These are phyloP conservation scores for Vollenhovia emeryi DNA, from an alignment of 1,140 invertebrate species.

Conservation along the genomic window DNA sequence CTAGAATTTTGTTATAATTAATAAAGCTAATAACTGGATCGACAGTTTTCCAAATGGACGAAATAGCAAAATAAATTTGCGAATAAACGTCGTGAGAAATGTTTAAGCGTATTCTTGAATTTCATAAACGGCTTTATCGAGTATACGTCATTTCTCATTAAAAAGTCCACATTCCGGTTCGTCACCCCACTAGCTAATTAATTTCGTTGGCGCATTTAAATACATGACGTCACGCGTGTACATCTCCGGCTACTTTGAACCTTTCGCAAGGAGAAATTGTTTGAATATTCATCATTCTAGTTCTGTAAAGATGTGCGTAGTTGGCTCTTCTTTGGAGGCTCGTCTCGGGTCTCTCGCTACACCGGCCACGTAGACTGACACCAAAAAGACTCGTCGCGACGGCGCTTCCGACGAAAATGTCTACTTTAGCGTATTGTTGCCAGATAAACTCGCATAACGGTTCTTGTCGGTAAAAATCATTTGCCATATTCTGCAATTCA, in stretches of 20 bases:
- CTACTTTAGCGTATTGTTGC: background rate
- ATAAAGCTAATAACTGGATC: background rate
- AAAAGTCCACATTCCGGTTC: background rate
- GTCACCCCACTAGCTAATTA: background rate
- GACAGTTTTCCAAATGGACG: too few species aligned
- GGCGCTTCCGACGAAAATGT: conserved; percentile 1
- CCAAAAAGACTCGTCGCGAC: background rate
- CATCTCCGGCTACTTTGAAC: background rate
- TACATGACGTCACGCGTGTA: background rate
- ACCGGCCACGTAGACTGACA: background rate
- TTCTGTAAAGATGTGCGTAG: background rate
- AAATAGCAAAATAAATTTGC: background rate
- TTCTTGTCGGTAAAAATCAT: conserved; percentile 8
- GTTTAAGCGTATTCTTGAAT: background rate
- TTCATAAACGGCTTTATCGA: background rate
- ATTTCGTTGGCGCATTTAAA: background rate
- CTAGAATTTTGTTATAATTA: conserved; percentile 1
- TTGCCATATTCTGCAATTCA: background rate
- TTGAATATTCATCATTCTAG: conserved; percentile 42
- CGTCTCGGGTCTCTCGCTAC: background rate
- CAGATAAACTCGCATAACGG: conserved; percentile 13
- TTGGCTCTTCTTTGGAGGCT: conserved; percentile 1
- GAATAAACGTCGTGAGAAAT: background rate
- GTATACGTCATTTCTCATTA: background rate
- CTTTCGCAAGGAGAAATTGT: background rate